Percentiles rank a stretch among this genome's conserved stretches.
phyloP scores from a whole-genome alignment of 2,113 vertebrate genomes.

The Syngnathus typhle region DNA sequence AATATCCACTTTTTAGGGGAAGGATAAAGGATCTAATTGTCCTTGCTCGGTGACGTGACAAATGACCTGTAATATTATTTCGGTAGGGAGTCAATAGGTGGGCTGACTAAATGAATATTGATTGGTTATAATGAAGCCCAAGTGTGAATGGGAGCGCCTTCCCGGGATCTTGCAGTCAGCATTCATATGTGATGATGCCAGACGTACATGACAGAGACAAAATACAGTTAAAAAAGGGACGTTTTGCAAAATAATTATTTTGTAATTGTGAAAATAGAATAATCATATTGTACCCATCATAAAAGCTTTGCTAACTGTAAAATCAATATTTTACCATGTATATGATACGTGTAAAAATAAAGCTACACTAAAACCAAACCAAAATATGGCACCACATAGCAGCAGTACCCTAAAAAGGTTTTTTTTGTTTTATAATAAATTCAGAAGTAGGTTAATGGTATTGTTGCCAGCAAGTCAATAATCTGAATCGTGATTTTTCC shows the following conservation, averaged over 20 bases:
- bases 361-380: background rate
- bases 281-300: background rate
- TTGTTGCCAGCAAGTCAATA: no score
- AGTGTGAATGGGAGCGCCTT: conserved; percentile 88
- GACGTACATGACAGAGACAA: conserved; percentile 24
- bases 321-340: background rate
- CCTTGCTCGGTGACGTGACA: conserved; percentile 87
- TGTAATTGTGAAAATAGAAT: background rate
- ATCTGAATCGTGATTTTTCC: no score
- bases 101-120: conserved; percentile 97
- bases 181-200: conserved; percentile 47
- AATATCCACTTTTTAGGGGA: conserved; percentile 18
- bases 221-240: conserved; percentile 4
- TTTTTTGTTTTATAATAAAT: no score
- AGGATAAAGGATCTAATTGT: conserved; percentile 81
- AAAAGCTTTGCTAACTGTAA: background rate
- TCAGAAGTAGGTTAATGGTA: no score
- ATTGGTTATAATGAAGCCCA: conserved; percentile 96
- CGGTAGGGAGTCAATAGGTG: conserved; percentile 96
- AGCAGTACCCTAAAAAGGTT: background rate
- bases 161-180: conserved; percentile 70
- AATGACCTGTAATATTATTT: conserved; percentile 97
- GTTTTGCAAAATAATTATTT: background rate
- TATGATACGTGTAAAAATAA: background rate
- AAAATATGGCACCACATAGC: background rate